A percentile compares a stretch with the other conserved stretches of the same genome.
phyloP scores from a whole-genome alignment of 2,113 vertebrate species.

The Chiloscyllium plagiosum region DNA sequence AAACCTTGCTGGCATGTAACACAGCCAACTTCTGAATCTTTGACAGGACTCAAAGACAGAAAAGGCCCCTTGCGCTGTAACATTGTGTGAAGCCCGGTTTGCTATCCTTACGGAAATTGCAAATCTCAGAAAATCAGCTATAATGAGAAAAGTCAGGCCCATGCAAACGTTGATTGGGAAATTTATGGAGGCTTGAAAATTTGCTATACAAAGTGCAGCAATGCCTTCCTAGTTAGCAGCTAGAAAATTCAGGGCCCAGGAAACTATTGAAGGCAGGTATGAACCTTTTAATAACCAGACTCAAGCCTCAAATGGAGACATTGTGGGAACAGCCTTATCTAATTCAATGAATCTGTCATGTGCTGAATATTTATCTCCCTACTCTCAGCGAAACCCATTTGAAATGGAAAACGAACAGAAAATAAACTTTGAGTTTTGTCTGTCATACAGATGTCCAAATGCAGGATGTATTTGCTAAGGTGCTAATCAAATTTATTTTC shows the following conservation, averaged over 20 bases:
- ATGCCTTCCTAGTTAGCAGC: neutral
- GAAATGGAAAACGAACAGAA: neutral
- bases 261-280: neutral
- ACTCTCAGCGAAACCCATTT: neutral
- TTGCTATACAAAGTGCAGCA: neutral
- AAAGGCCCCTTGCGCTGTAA: too few species aligned
- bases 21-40: neutral
- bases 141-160: neutral
- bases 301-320: neutral
- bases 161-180: neutral
- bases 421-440: neutral
- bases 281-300: neutral
- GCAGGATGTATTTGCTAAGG: neutral
- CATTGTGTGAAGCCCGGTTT: neutral
- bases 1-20: neutral
- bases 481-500: neutral
- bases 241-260: neutral
- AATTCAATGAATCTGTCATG: neutral
- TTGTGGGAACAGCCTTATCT: neutral
- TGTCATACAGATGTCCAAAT: neutral
- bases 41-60: neutral
- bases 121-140: neutral
- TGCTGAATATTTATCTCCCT: neutral
- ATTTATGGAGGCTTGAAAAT: neutral
- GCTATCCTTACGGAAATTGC: neutral